Base-by-base conservation (phyloP, 2,797 vertebrate species). In the Gadopsis bispinosus region DNA sequence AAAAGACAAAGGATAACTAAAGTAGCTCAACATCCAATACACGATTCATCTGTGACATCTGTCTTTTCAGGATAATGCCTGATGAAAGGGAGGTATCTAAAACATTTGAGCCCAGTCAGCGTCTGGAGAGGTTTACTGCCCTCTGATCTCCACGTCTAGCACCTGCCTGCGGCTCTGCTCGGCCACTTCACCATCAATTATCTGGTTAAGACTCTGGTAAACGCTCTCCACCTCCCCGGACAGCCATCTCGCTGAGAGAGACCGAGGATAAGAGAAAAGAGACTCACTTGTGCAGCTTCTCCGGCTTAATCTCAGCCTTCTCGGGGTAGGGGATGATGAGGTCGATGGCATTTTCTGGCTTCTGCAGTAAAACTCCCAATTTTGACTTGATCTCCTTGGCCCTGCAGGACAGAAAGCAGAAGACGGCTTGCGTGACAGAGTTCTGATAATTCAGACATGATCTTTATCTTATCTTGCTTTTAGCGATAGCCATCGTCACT, bases 331-430 rank as follows among this genome's bases (percentile, higher is more conserved):
- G 97, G 90, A 98, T 97, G 91, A 99, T 97, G 78, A 98, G 94
- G 91, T 98, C 97, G 31, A 96, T 91, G 82, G 93, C 93, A 0
- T 96, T 95, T 53, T 99, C 98, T 0, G 98, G 98, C 95, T 98
- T 99, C 91, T 98, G 98, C 73, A 99, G 96, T 26, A 99, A 95
- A 1, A 95, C 96, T 79, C 98, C 98, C 89, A 99, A 93, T 87
- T 99, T 99, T 0, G 92, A 95, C 95, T 98, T 99, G 91, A 99
- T 98, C 93, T 96, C 98, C 87, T 99, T 99, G 26, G 98, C 98
- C 95, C 98, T 99, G 93, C 4, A 31, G 13, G 63, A 90, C 19
- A 54, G 63, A 77, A 74, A 75, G 56, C 54, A 84, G 73, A 11
- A 31, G 47, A 29, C 19, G 2, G 41, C 0, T 9, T 5, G 4